Percentiles rank a stretch among this genome's conserved stretches.
phyloP scores from a whole-genome alignment of 2,113 vertebrate species.

The Brevimyrus niger region DNA sequence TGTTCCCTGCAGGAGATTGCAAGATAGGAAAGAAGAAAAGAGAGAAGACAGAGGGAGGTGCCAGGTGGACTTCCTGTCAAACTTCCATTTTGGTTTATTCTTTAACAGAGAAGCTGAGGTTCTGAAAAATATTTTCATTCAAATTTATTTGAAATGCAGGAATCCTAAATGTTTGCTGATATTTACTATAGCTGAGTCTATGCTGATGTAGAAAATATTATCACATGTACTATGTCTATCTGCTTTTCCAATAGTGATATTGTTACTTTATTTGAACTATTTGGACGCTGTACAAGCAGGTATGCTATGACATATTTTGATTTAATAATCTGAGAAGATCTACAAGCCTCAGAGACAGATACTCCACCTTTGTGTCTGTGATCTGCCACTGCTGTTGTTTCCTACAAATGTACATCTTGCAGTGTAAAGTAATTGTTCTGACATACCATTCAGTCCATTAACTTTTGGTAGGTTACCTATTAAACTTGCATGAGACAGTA shows the following conservation, averaged over 20 bases:
- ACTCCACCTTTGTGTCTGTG: conserved; percentile 31
- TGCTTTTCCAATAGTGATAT: neutral
- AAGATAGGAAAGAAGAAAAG: neutral
- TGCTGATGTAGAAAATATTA: neutral
- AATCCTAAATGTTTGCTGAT: neutral
- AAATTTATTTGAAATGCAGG: neutral
- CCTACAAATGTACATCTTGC: conserved; percentile 36
- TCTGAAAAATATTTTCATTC: neutral
- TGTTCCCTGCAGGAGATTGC: neutral
- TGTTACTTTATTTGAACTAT: neutral
- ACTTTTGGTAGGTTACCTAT: conserved; percentile 48
- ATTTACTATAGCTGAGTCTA: neutral
- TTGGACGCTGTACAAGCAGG: neutral
- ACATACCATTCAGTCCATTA: conserved; percentile 54
- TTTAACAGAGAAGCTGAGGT: neutral
- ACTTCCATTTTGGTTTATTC: neutral
- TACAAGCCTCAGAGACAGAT: conserved; percentile 31
- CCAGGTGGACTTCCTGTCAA: neutral
- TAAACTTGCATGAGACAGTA: conserved; percentile 55
- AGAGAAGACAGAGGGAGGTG: neutral
- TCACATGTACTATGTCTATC: neutral
- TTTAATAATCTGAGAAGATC: conserved; percentile 6
- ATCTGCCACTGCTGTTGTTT: conserved; percentile 39
- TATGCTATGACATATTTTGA: neutral
- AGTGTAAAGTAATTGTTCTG: conserved; percentile 54